Evolutionary conservation across 2,888 invertebrate genomes (phyloP), one percentile per base, ranked within the genome.

Genomic region (Keiferia lycopersicella): DNA sequence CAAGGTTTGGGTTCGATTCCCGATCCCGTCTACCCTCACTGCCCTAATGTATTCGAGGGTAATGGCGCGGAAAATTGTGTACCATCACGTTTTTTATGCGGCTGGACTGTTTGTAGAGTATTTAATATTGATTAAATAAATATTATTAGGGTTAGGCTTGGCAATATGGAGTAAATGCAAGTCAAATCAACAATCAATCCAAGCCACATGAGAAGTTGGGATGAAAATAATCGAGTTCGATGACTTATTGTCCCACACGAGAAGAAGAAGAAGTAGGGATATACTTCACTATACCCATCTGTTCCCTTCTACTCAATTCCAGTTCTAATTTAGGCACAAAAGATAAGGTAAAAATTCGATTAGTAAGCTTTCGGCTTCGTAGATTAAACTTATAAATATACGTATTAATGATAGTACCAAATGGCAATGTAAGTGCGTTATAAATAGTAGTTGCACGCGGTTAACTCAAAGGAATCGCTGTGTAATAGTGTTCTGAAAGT

Each of bases 21-120:
- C 51, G 51, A 22, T 20, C 18, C 51, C 51, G 22, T 20, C 51
- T 22, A 51, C 51, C 51, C 22, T 12, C 51, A 12, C n/a, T n/a
- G 12, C 20, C 34, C 1, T 51, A 79, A 68, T 68, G 68, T 68
- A 64, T 67, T 71, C 67, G 71, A 64, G 76, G 76, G 71, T 83
- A 84, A 84, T 82, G 82, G 78, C 76, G 78, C 73, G 67, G 82
- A 83, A 84, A 82, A 81, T 80, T 80, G 72, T 80, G 71, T 72
- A 76, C 76, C 73, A 16, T 45, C n/a, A n/a, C n/a, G 45, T 71
- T 74, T 68, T 74, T 26, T n/a, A 22, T 45, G 18, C 50, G 50
- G 10, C 22, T 50, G 18, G 20, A 7, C 18, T 22, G 50, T 50
- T 50, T 50, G 16, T 50, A 16, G 16, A 16, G n/a, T 3, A 45